Conservation (phyloP, 2,888 invertebrate species). For the Germaria angustata region DNA sequence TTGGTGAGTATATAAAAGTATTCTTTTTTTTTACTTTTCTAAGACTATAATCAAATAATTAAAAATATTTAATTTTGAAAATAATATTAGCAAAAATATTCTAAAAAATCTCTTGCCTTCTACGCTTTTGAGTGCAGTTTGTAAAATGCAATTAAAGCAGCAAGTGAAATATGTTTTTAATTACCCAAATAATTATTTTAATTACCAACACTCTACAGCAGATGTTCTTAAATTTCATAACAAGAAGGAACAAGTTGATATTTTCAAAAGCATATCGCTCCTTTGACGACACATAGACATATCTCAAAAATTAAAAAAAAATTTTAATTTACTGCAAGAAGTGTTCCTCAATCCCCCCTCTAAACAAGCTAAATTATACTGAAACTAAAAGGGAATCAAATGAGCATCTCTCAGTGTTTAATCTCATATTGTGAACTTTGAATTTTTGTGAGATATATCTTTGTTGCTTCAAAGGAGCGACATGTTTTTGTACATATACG, state of each 20-base stretch:
- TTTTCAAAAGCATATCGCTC: too few relatives aligned
- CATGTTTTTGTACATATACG: not conserved
- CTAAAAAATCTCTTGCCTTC: not conserved
- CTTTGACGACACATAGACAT: too few relatives aligned
- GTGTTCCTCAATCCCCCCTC: too few relatives aligned
- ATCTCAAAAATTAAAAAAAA: too few relatives aligned
- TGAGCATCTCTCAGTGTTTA: too few relatives aligned
- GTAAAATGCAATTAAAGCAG: slow-evolving; percentile 24
- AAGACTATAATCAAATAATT: slow-evolving; percentile 41
- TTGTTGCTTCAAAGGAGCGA: too few relatives aligned
- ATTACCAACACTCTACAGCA: slow-evolving; percentile 59
- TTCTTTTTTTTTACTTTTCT: not conserved
- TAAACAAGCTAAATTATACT: too few relatives aligned
- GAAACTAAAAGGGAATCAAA: too few relatives aligned
- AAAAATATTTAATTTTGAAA: slow-evolving; percentile 21
- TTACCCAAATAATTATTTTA: slow-evolving; percentile 59
- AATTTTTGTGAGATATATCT: too few relatives aligned
- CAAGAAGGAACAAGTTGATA: slow-evolving; percentile 3
- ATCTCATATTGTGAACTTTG: too few relatives aligned
- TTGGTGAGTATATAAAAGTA: not conserved
- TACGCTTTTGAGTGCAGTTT: not conserved
- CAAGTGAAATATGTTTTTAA: slow-evolving; percentile 45
- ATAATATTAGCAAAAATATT: slow-evolving; percentile 14
- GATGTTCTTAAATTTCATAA: slow-evolving; percentile 32
- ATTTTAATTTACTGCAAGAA: too few relatives aligned